Percentiles rank a stretch among this genome's conserved stretches.
Evolutionary conservation across 2,888 invertebrate genomes (phyloP).

Genomic region (Globia sparganii): DNA sequence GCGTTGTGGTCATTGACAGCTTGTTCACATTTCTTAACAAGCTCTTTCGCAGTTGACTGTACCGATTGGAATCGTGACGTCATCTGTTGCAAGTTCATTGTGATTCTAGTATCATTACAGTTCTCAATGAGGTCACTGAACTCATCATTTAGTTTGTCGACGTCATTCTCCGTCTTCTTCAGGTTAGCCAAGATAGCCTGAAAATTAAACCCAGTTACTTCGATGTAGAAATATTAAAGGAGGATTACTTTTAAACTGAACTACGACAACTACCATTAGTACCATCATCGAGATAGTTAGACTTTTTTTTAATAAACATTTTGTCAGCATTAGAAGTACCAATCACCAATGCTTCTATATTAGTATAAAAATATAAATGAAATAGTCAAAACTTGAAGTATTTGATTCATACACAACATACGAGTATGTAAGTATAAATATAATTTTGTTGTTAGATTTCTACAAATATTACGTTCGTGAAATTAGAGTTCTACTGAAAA

Average conservation of each 20-base stretch:
- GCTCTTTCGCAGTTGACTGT: conserved; percentile 96
- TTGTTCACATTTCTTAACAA: conserved; percentile 97
- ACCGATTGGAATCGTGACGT: conserved; percentile 97
- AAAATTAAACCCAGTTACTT: conserved; percentile 65
- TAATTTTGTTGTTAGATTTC: conserved; percentile 73
- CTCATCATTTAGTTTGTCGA: conserved; percentile 96
- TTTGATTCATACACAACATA: conserved; percentile 51
- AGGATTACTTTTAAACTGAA: conserved; percentile 78
- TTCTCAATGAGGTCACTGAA: conserved; percentile 96
- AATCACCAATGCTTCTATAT: conserved; percentile 73
- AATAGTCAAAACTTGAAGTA: conserved; percentile 61
- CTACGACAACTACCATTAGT: conserved; percentile 89
- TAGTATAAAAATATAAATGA: conserved; percentile 71
- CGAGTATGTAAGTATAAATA: conserved; percentile 51
- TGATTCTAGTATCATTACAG: conserved; percentile 96
- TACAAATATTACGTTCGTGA: conserved; percentile 75
- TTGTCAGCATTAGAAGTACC: conserved; percentile 73
- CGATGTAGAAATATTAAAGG: conserved; percentile 20
- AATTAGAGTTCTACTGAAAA: conserved; percentile 88
- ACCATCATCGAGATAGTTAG: conserved; percentile 65
- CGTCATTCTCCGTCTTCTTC: conserved; percentile 95
- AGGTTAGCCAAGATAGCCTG: conserved; percentile 94
- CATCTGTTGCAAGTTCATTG: conserved; percentile 96
- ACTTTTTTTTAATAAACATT: conserved; percentile 44
- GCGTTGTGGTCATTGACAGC: conserved; percentile 95